Evolutionary conservation across 2,888 invertebrate species (phyloP).

Genomic region (Pyralis farinalis): DNA sequence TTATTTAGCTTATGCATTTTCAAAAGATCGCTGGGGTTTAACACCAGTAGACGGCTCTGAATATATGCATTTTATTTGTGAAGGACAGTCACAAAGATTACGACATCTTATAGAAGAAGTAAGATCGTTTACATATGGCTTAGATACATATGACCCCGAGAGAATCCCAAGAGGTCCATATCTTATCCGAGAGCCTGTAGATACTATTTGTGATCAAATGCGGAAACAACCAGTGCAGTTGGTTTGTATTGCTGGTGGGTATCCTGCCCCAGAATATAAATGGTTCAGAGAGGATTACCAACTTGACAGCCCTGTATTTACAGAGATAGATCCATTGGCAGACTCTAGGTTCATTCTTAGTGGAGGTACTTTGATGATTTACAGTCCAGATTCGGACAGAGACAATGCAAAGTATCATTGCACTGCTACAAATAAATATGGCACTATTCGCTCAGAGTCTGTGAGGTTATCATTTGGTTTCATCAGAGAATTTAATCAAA

Average conservation of each 20-base stretch:
- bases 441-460: slow-evolving; percentile 93
- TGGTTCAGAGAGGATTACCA: slow-evolving; percentile 95
- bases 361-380: slow-evolving; percentile 95
- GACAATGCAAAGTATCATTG: slow-evolving; percentile 96
- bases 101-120: slow-evolving; percentile 87
- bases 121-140: slow-evolving; percentile 91
- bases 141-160: slow-evolving; percentile 89
- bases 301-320: slow-evolving; percentile 87
- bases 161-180: slow-evolving; percentile 93
- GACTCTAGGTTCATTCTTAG: slow-evolving; percentile 91
- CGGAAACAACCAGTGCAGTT: slow-evolving; percentile 89
- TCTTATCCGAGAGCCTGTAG: slow-evolving; percentile 91
- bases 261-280: slow-evolving; percentile 92
- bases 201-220: slow-evolving; percentile 91
- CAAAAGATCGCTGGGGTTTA: slow-evolving; percentile 91
- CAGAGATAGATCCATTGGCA: slow-evolving; percentile 87
- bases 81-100: slow-evolving; percentile 88
- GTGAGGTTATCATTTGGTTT: slow-evolving; percentile 93
- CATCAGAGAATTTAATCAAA: slow-evolving; percentile 94
- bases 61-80: slow-evolving; percentile 91
- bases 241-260: slow-evolving; percentile 92
- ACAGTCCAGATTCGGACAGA: slow-evolving; percentile 88
- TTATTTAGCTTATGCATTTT: slow-evolving; percentile 90
- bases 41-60: slow-evolving; percentile 90
- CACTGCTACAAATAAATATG: slow-evolving; percentile 93